phyloP scores from a whole-genome alignment of 2,888 invertebrate genomes.

The Xylocampa areola region DNA sequence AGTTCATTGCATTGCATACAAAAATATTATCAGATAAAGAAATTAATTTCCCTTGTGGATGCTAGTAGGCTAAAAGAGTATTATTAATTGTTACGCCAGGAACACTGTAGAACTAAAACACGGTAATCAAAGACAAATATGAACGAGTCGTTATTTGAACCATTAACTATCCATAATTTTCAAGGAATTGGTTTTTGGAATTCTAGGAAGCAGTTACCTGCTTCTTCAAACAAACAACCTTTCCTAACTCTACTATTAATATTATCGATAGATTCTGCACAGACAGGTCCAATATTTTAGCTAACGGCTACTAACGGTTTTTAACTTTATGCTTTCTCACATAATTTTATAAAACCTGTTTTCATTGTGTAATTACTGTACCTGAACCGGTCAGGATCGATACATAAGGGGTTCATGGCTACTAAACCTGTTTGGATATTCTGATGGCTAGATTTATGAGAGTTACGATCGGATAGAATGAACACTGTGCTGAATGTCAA shows the following conservation, averaged over 20 bases:
- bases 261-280: slow-evolving; percentile 34
- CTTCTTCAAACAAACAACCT: background rate
- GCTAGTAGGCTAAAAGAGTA: too few species aligned
- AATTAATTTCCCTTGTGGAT: too few species aligned
- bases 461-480: slow-evolving; percentile 1
- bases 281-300: slow-evolving; percentile 41
- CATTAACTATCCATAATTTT: too few species aligned
- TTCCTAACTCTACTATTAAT: background rate
- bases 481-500: slow-evolving; percentile 7
- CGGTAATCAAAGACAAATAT: too few species aligned
- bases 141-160: too few species aligned
- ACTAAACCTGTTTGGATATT: slow-evolving; percentile 49
- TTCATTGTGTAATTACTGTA: slow-evolving; percentile 69
- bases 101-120: too few species aligned
- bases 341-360: slow-evolving; percentile 73
- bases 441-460: slow-evolving; percentile 35
- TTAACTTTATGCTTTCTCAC: slow-evolving; percentile 68
- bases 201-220: background rate
- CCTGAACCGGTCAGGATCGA: slow-evolving; percentile 67
- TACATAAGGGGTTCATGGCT: slow-evolving; percentile 57
- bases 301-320: slow-evolving; percentile 64
- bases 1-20: too few species aligned
- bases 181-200: too few species aligned
- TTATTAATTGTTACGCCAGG: too few species aligned
- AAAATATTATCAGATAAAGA: too few species aligned